A percentile compares a stretch with the other conserved stretches of the same genome.
Evolutionary conservation across 2,113 vertebrate genomes (phyloP).

Genomic region (Nycticryphes semicollaris): DNA sequence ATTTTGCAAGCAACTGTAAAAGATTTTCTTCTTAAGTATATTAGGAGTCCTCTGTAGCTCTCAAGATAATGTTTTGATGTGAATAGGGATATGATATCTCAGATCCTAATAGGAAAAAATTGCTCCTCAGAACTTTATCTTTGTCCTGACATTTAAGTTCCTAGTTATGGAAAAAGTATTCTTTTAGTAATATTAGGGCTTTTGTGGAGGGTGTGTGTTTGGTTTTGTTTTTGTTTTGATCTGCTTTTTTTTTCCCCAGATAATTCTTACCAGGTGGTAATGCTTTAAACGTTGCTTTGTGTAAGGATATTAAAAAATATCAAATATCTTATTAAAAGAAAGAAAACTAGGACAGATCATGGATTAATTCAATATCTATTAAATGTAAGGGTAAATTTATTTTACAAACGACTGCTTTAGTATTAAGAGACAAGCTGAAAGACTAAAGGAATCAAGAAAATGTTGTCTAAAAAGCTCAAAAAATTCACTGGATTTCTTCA

Average conservation of each 20-base stretch:
- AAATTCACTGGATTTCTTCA: background rate
- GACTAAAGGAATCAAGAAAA: background rate
- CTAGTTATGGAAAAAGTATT: background rate
- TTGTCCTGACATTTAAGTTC: background rate
- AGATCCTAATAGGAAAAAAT: background rate
- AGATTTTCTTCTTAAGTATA: background rate
- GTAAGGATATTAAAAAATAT: background rate
- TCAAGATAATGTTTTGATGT: background rate
- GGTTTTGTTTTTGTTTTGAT: too few relatives aligned
- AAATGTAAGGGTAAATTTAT: background rate
- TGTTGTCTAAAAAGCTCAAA: background rate
- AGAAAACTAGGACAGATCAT: background rate
- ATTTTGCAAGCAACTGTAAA: background rate
- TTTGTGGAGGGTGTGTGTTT: background rate
- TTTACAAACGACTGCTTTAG: background rate
- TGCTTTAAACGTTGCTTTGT: background rate
- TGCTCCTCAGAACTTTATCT: background rate
- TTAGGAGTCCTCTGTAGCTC: background rate
- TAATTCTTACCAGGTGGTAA: background rate
- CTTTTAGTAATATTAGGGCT: background rate
- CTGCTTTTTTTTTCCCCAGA: accelerated
- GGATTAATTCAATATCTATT: background rate
- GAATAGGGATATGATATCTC: background rate
- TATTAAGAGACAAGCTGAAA: background rate
- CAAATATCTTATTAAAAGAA: background rate